These are phyloP conservation scores for Calosoma granatense DNA, from an alignment of 1,140 invertebrate species.

Conservation along the genomic window DNA sequence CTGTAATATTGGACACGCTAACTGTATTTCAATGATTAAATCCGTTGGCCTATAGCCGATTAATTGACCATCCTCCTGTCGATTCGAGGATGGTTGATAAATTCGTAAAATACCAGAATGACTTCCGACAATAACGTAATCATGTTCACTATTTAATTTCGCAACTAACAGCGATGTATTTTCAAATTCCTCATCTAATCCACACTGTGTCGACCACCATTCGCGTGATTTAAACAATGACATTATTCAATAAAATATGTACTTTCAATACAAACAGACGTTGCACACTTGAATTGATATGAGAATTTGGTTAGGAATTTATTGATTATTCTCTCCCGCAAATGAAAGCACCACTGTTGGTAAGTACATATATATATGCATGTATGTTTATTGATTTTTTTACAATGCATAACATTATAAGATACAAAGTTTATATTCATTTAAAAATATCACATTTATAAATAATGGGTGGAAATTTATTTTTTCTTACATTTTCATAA, in stretches of 20 bases:
- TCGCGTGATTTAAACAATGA: constrained; percentile 71
- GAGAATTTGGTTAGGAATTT: constrained; percentile 13
- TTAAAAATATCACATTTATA: neutral
- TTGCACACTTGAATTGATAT: neutral
- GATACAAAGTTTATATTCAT: neutral
- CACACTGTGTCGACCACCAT: constrained; percentile 60
- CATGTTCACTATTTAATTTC: constrained; percentile 52
- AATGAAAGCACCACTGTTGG: neutral
- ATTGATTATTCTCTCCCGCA: constrained; percentile 12
- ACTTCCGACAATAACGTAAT: constrained; percentile 60
- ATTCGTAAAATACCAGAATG: constrained; percentile 58
- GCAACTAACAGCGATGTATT: constrained; percentile 46
- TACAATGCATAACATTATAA: neutral
- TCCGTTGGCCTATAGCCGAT: constrained; percentile 50
- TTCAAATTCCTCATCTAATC: constrained; percentile 52
- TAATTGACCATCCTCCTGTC: constrained; percentile 33
- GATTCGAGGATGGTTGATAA: constrained; percentile 45
- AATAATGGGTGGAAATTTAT: neutral
- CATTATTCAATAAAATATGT: constrained; percentile 40
- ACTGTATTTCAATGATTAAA: constrained; percentile 56
- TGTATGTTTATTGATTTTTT: neutral
- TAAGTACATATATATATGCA: neutral
- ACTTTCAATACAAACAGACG: neutral
- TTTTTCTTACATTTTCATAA: neutral
- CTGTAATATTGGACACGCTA: constrained; percentile 59